A percentile compares a stretch with the other conserved stretches of the same genome.
Conservation (phyloP, 1,140 invertebrate genomes). For the Hestina assimilis region DNA sequence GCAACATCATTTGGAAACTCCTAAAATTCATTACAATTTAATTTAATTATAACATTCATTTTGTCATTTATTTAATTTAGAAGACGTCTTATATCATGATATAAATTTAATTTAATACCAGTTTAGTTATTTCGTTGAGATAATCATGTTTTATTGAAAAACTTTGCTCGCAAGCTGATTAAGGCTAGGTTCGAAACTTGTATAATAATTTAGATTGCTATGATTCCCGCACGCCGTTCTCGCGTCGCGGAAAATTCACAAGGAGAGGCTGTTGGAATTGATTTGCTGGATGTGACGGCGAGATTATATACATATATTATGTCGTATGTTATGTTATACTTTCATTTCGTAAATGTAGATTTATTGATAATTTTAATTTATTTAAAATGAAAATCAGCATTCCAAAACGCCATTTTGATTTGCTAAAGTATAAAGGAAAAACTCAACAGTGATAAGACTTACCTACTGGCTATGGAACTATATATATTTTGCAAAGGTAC, state of each 20-base stretch:
- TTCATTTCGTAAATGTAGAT: no score
- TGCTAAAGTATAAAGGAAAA: no score
- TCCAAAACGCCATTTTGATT: no score
- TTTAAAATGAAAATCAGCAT: no score
- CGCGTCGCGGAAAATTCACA: conserved; percentile 12
- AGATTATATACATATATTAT: no score
- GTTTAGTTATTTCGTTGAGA: conserved; percentile 37
- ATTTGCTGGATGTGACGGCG: conserved; percentile 1
- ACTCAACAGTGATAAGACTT: no score
- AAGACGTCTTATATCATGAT: background rate
- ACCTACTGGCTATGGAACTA: no score
- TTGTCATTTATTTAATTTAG: background rate
- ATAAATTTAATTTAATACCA: conserved; percentile 1
- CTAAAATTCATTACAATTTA: background rate
- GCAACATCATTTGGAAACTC: background rate
- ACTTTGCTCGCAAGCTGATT: conserved; percentile 53
- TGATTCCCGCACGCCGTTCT: conserved; percentile 41
- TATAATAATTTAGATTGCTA: conserved; percentile 70
- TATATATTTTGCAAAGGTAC: no score
- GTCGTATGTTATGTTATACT: no score
- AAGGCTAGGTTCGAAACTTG: conserved; percentile 67
- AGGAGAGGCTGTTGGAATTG: background rate
- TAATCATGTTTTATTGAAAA: conserved; percentile 73
- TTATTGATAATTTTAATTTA: no score
- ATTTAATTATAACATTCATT: background rate